These are phyloP conservation scores for Erynnis tages DNA, from an alignment of 2,888 invertebrate species.

Conservation along the genomic window DNA sequence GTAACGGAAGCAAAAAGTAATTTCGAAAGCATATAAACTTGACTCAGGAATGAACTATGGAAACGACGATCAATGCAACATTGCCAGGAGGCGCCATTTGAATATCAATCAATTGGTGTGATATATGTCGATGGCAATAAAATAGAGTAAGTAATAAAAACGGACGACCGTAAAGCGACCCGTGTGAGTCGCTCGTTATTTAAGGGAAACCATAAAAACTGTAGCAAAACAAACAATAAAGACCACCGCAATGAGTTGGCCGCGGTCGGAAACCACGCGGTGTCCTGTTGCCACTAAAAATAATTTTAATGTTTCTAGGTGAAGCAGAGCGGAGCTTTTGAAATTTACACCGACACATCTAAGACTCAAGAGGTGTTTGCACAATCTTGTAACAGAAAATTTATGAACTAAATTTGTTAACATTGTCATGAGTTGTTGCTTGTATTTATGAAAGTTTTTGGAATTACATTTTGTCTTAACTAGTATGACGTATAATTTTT, in stretches of 20 bases:
- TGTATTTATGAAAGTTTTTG: not conserved
- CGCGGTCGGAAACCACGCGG: conserved; percentile 59
- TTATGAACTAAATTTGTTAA: not conserved
- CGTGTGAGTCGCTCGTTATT: conserved; percentile 62
- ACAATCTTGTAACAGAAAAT: conserved; percentile 1
- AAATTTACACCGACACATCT: conserved; percentile 17
- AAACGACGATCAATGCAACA: conserved; percentile 34
- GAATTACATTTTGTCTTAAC: too few relatives aligned
- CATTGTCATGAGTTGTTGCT: not conserved
- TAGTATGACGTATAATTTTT: too few relatives aligned
- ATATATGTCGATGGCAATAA: conserved; percentile 51
- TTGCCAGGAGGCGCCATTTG: conserved; percentile 29
- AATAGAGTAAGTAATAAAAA: conserved; percentile 48
- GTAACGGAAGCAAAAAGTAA: not conserved
- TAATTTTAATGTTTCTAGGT: conserved; percentile 40
- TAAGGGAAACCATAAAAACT: conserved; percentile 65
- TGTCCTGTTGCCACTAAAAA: conserved; percentile 60
- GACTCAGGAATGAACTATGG: conserved; percentile 16
- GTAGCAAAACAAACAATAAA: conserved; percentile 62
- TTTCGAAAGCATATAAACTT: not conserved
- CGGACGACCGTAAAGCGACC: conserved; percentile 54
- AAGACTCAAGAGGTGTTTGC: conserved; percentile 14
- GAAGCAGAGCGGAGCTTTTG: conserved; percentile 12
- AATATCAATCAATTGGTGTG: conserved; percentile 44
- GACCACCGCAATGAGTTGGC: conserved; percentile 70